Percentiles rank a stretch among this genome's conserved stretches.
Conservation (phyloP, 2,113 vertebrate species). For the Callaeas wilsoni region DNA sequence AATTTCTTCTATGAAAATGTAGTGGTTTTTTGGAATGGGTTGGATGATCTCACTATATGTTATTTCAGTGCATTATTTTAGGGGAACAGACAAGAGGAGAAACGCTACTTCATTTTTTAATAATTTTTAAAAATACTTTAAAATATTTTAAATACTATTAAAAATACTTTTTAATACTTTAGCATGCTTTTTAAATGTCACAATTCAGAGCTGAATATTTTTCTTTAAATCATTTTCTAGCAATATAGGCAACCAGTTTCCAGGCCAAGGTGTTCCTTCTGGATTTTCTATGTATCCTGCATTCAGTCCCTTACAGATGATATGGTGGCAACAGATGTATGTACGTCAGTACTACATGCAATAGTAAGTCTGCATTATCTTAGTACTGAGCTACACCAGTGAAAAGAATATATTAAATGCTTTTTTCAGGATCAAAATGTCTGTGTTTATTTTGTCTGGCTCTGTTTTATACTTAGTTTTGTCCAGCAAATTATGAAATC, state of each 20-base stretch:
- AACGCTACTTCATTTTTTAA: too few species aligned
- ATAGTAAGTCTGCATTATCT: constrained; percentile 81
- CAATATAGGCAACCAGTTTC: constrained; percentile 72
- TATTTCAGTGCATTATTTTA: neutral
- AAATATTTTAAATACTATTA: too few species aligned
- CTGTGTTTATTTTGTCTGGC: neutral
- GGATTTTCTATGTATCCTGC: constrained; percentile 77
- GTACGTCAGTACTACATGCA: constrained; percentile 96
- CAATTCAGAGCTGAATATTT: neutral
- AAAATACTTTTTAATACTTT: too few species aligned
- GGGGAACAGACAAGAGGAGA: neutral
- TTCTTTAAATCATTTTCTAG: constrained; percentile 33
- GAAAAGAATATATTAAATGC: neutral
- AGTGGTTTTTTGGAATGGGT: neutral
- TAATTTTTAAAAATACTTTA: too few species aligned
- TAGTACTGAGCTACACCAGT: neutral
- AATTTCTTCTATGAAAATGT: neutral
- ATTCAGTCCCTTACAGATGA: constrained; percentile 85
- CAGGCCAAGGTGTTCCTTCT: constrained; percentile 65
- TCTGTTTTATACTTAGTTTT: neutral
- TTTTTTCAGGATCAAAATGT: neutral
- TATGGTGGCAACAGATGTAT: constrained; percentile 98
- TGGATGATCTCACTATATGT: neutral
- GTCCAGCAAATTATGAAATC: neutral
- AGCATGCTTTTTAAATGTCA: neutral